phyloP scores from a whole-genome alignment of 1,140 invertebrate species.

The Camponotus pennsylvanicus region DNA sequence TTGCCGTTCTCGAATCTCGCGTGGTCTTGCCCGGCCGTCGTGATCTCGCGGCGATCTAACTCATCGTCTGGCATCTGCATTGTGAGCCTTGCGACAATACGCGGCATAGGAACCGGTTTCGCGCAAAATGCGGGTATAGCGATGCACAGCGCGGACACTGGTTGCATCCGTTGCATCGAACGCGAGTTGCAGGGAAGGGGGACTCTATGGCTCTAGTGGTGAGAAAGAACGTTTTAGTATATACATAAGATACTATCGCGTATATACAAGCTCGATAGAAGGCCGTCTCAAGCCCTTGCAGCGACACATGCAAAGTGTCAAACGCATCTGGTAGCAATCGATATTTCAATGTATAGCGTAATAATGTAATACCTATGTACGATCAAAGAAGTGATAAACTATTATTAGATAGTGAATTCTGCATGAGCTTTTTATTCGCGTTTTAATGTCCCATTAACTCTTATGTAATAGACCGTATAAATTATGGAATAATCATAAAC shows the following conservation, averaged over 20 bases:
- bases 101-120: conserved; percentile 48
- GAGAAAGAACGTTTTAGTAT: conserved; percentile 12
- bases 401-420: not conserved
- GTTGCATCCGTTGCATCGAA: conserved; percentile 49
- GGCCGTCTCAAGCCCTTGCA: not conserved
- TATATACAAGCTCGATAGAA: not conserved
- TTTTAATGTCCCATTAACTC: not conserved
- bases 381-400: not conserved
- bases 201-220: not conserved
- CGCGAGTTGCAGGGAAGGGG: conserved; percentile 1
- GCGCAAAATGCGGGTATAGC: conserved; percentile 41
- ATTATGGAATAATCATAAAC: not conserved
- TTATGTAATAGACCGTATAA: not conserved
- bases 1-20: conserved; percentile 56
- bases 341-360: not conserved
- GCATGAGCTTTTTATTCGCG: not conserved
- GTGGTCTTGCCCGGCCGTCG: not conserved
- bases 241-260: conserved; percentile 16
- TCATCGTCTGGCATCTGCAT: conserved; percentile 40
- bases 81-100: conserved; percentile 27
- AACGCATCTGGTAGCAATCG: not conserved
- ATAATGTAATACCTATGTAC: not conserved
- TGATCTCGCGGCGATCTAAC: conserved; percentile 48
- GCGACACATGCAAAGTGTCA: not conserved
- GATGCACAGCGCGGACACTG: not conserved